Conservation (phyloP, 2,113 vertebrate species). For the Zootoca vivipara region DNA sequence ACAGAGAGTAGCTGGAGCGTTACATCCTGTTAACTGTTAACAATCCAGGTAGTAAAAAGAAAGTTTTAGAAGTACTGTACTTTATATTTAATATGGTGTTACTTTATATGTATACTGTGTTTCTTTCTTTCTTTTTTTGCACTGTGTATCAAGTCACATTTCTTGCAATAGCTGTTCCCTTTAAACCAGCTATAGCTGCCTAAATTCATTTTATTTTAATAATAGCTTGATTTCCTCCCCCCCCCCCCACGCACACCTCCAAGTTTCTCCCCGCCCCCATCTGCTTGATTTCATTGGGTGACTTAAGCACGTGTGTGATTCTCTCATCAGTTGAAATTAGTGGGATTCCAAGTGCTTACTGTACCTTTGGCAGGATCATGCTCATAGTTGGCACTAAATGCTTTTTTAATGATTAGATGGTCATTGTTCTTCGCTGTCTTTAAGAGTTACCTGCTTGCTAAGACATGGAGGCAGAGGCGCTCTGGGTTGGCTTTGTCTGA, state of each 20-base stretch:
- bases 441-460: too few relatives aligned
- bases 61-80: not conserved
- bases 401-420: too few relatives aligned
- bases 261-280: not conserved
- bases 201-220: constrained; percentile 17
- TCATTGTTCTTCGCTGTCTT: too few relatives aligned
- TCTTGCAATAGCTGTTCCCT: constrained; percentile 34
- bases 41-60: not conserved
- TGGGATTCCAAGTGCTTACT: not conserved
- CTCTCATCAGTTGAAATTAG: not conserved
- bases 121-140: not conserved
- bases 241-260: too few relatives aligned
- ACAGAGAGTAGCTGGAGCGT: not conserved
- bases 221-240: not conserved
- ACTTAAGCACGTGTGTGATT: not conserved
- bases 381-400: not conserved
- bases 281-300: not conserved
- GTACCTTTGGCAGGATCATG: not conserved
- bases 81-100: not conserved
- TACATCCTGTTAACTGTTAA: not conserved
- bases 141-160: not conserved
- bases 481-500: too few relatives aligned
- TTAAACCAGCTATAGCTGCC: constrained; percentile 28
- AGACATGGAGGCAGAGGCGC: too few relatives aligned
- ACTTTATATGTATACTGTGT: not conserved